Evolutionary conservation across 2,797 vertebrate species (phyloP).

Genomic region (Danio aesculapii): DNA sequence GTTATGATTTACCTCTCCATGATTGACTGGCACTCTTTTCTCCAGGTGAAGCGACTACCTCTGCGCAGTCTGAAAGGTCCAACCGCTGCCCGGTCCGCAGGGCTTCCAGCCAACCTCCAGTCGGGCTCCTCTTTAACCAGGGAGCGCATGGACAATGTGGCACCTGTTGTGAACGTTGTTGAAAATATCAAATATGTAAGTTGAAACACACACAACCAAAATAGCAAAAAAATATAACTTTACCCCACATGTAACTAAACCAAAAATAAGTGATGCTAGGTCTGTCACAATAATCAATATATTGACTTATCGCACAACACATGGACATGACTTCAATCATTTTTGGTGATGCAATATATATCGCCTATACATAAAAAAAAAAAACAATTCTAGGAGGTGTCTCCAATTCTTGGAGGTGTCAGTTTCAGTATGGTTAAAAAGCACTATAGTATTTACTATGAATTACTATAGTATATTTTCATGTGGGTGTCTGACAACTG

Average conservation of each 20-base stretch:
- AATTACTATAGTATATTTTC: too few relatives aligned
- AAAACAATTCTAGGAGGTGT: too few relatives aligned
- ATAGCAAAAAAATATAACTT: not conserved
- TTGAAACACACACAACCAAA: not conserved
- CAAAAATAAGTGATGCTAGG: not conserved
- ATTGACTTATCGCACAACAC: too few relatives aligned
- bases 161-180: slow-evolving; percentile 69
- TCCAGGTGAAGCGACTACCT: slow-evolving; percentile 87
- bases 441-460: too few relatives aligned
- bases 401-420: too few relatives aligned
- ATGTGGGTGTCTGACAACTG: too few relatives aligned
- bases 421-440: too few relatives aligned
- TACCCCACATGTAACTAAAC: not conserved
- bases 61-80: slow-evolving; percentile 82
- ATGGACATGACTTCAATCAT: too few relatives aligned
- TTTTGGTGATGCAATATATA: too few relatives aligned
- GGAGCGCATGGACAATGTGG: slow-evolving; percentile 83
- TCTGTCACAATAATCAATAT: too few relatives aligned
- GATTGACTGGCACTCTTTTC: slow-evolving; percentile 87
- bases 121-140: slow-evolving; percentile 86
- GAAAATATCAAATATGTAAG: not conserved
- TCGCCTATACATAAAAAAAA: too few relatives aligned
- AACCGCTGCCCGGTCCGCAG: slow-evolving; percentile 72
- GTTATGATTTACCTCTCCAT: slow-evolving; percentile 80
- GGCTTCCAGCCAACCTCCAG: slow-evolving; percentile 80